Percentiles rank a stretch among this genome's conserved stretches.
phyloP scores from a whole-genome alignment of 1,140 invertebrate genomes.

The Drosophila rhopaloa region DNA sequence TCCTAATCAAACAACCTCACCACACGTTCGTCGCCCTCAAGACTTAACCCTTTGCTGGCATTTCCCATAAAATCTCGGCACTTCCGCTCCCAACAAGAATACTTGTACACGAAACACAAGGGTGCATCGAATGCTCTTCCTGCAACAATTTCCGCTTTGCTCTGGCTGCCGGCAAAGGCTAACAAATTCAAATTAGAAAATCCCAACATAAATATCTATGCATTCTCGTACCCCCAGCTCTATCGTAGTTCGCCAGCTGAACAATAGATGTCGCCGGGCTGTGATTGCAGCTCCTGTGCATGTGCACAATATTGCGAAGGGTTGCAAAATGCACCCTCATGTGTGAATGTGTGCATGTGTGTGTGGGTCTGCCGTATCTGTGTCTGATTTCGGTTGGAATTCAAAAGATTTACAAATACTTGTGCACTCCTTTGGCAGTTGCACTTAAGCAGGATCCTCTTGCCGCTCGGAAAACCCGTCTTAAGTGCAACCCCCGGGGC shows the following conservation, averaged over 20 bases:
- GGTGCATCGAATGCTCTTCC: slow-evolving; percentile 69
- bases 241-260: slow-evolving; percentile 60
- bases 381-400: slow-evolving; percentile 77
- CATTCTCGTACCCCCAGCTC: slow-evolving; percentile 39
- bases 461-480: slow-evolving; percentile 36
- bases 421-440: slow-evolving; percentile 70
- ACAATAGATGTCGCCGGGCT: slow-evolving; percentile 79
- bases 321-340: slow-evolving; percentile 77
- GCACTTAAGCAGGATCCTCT: slow-evolving; percentile 73
- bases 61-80: slow-evolving; percentile 75
- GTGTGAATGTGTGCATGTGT: slow-evolving; percentile 8
- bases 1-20: slow-evolving; percentile 50
- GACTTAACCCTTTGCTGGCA: slow-evolving; percentile 63
- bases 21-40: slow-evolving; percentile 29
- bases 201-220: slow-evolving; percentile 78
- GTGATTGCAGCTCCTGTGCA: slow-evolving; percentile 54
- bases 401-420: slow-evolving; percentile 83
- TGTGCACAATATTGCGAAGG: slow-evolving; percentile 40
- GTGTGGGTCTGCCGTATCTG: slow-evolving; percentile 25
- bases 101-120: slow-evolving; percentile 17
- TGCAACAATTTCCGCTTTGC: slow-evolving; percentile 80
- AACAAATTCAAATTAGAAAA: slow-evolving; percentile 84
- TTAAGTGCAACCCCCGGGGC: slow-evolving; percentile 65
- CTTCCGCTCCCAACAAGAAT: slow-evolving; percentile 59
- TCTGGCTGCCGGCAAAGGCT: slow-evolving; percentile 62